A percentile compares a stretch with the other conserved stretches of the same genome.
These are phyloP conservation scores for Philypnodon macrostomus DNA, from an alignment of 2,797 vertebrate genomes.

Conservation along the genomic window DNA sequence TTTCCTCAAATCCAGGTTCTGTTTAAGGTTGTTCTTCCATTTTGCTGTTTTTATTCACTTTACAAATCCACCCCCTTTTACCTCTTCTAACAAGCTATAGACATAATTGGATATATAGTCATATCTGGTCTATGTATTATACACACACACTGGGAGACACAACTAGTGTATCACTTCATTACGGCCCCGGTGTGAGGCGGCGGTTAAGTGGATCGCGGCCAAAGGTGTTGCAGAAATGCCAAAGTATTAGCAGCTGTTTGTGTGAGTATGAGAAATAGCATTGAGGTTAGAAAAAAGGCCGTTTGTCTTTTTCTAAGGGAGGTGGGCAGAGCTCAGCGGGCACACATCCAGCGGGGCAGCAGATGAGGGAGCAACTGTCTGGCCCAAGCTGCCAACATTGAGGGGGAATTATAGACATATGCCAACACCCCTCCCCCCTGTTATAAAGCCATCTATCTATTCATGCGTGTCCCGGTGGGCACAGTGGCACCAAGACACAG, in stretches of 20 bases:
- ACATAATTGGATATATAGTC: conserved; percentile 7
- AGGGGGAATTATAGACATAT: conserved; percentile 56
- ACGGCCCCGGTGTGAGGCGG: conserved; percentile 19
- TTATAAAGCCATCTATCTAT: conserved; percentile 5
- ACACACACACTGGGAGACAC: conserved; percentile 21
- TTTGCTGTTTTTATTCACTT: too few relatives aligned
- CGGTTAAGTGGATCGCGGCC: conserved; percentile 31
- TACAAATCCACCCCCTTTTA: conserved; percentile 11
- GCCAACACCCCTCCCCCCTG: conserved; percentile 30
- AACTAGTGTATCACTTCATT: conserved; percentile 21
- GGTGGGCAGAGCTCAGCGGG: conserved; percentile 52
- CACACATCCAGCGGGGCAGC: conserved; percentile 66
- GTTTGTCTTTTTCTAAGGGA: conserved; percentile 27
- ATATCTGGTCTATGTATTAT: conserved; percentile 9
- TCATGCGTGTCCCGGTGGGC: conserved; percentile 12
- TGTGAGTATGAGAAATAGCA: conserved; percentile 30
- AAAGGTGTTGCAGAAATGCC: conserved; percentile 31
- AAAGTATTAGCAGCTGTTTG: conserved; percentile 27
- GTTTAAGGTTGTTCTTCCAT: too few relatives aligned
- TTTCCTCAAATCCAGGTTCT: too few relatives aligned
- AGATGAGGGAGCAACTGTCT: conserved; percentile 73
- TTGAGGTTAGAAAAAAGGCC: conserved; percentile 12
- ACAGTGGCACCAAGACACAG: conserved; percentile 47
- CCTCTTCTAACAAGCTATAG: conserved; percentile 20
- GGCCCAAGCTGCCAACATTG: conserved; percentile 52